Evolutionary conservation across 2,888 invertebrate species (phyloP).

Genomic region (Aphidoletes aphidimyza): DNA sequence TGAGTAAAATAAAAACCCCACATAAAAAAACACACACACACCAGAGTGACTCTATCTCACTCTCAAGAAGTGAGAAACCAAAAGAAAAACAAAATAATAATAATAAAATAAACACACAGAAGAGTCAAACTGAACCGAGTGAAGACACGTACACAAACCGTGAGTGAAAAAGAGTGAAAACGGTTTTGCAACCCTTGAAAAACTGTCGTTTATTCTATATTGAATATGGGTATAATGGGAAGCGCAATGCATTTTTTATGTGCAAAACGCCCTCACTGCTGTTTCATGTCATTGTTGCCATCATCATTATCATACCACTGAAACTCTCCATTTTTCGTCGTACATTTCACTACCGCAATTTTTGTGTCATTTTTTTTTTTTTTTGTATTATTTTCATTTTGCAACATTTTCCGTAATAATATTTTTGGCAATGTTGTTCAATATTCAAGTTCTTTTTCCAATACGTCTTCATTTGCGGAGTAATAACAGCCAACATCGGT

Average conservation of each 20-base stretch:
- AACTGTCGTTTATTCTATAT: not conserved
- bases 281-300: slow-evolving; percentile 39
- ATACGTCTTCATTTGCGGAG: not conserved
- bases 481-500: too few species aligned
- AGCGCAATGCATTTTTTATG: slow-evolving; percentile 54
- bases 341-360: not conserved
- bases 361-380: too few species aligned
- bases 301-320: not conserved
- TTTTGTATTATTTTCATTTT: too few species aligned
- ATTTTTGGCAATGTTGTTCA: slow-evolving; percentile 34
- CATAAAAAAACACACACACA: not conserved
- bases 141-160: slow-evolving; percentile 17
- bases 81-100: slow-evolving; percentile 11
- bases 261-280: slow-evolving; percentile 44
- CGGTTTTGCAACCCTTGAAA: slow-evolving; percentile 10
- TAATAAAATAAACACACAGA: slow-evolving; percentile 16
- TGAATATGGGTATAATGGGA: slow-evolving; percentile 30
- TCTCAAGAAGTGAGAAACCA: not conserved
- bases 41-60: too few species aligned
- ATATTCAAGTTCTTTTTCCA: slow-evolving; percentile 44
- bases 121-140: not conserved
- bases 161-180: not conserved
- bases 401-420: too few species aligned
- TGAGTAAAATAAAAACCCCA: slow-evolving; percentile 2
- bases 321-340: not conserved